Evolutionary conservation across 2,113 vertebrate genomes (phyloP), one percentile per base, ranked within the genome.

Genomic region (Labrus mixtus): DNA sequence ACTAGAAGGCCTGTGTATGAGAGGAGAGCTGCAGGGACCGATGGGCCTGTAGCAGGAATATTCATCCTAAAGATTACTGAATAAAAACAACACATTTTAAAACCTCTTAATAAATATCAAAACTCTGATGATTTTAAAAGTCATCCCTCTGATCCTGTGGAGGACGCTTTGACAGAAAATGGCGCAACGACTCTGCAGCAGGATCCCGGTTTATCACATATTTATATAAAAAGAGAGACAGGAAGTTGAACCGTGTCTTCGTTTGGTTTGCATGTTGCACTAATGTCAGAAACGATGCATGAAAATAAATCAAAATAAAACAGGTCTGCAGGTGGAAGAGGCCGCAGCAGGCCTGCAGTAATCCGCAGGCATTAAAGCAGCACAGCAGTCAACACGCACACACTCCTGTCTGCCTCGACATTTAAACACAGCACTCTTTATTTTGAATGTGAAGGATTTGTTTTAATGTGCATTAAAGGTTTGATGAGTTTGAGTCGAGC

Each of bases 111-210:
- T 41, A 33, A 33, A 33, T 1, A 33, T 33, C 29, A 33, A 1
- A 33, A 33, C 29, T 25, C 2, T 25, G 25, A 25, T 3, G 2
- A 25, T 33, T 33, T 33, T 33, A 6, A 33, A 33, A 33, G 29
- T 3, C 29, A 9, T 11, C 17, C 46, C 46, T 7, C 19, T 36
- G 65, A n/a, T 53, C n/a, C 29, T 17, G 15, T 78, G 68, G 80
- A 73, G 86, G 67, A 62, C 76, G 70, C 76, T 51, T 46, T 55
- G 58, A 78, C 69, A 73, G 53, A 90, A 90, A 86, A 88, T 68
- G 73, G 83, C 81, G 78, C 58, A 20, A 7, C 16, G 1, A 2
- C 19, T 13, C 7, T 19, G 43, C 43, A 51, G 8, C 46, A 48
- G 46, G 16, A 8, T 15, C 50, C 22, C 73, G 3, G 2, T 2